phyloP scores from a whole-genome alignment of 2,797 vertebrate species.

The Rhinogobio ventralis region DNA sequence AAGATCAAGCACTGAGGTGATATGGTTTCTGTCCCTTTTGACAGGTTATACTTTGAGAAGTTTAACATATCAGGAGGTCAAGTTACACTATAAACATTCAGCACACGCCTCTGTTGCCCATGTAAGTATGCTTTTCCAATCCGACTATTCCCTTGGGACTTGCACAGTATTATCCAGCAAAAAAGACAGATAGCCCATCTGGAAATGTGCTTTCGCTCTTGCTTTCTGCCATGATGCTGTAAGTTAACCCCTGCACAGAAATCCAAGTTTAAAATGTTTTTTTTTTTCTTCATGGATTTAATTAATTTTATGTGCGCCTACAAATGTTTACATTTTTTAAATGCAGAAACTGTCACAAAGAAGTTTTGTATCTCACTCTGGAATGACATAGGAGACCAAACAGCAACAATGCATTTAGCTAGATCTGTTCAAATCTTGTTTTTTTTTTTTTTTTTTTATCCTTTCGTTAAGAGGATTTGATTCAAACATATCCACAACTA shows the following conservation, averaged over 20 bases:
- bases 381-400: not conserved
- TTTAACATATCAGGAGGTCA: conserved; percentile 49
- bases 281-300: not conserved
- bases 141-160: conserved; percentile 46
- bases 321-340: not conserved
- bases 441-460: conserved; percentile 68
- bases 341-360: not conserved
- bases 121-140: conserved; percentile 56
- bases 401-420: conserved; percentile 38
- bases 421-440: conserved; percentile 63
- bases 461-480: conserved; percentile 74
- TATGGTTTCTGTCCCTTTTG: not conserved
- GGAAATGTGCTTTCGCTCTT: conserved; percentile 53
- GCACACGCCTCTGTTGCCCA: conserved; percentile 2
- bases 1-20: not conserved
- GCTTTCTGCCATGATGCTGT: conserved; percentile 4
- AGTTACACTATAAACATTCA: conserved; percentile 43
- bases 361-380: not conserved
- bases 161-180: conserved; percentile 29
- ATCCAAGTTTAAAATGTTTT: not conserved
- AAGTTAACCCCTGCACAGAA: conserved; percentile 4
- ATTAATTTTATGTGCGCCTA: not conserved
- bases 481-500: conserved; percentile 61
- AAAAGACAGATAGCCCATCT: conserved; percentile 62
- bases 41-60: conserved; percentile 29